Evolutionary conservation across 2,797 vertebrate species (phyloP).

Genomic region (Parauchenoglanis ngamensis): DNA sequence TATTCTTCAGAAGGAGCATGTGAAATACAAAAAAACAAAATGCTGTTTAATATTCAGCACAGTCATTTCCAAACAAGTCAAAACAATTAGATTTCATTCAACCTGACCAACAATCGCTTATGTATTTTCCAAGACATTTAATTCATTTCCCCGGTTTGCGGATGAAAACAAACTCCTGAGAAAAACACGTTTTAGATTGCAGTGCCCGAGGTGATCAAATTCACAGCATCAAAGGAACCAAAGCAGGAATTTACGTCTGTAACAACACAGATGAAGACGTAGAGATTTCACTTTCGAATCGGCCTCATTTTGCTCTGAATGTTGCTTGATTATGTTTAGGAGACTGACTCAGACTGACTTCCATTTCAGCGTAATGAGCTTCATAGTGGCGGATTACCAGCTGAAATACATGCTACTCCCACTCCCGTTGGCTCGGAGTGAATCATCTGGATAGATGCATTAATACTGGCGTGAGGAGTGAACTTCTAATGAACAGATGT

Average conservation of each 20-base stretch:
- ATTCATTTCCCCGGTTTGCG: constrained; percentile 26
- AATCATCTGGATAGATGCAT: background rate
- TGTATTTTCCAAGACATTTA: constrained; percentile 40
- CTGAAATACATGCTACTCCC: background rate
- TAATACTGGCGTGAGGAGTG: background rate
- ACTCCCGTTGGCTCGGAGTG: background rate
- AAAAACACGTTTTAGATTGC: constrained; percentile 39
- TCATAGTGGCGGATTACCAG: constrained; percentile 29
- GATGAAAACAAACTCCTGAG: constrained; percentile 50
- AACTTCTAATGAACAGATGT: background rate
- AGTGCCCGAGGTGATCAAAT: constrained; percentile 37
- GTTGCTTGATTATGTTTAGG: constrained; percentile 41
- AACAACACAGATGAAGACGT: constrained; percentile 29
- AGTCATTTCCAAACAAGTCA: constrained; percentile 30
- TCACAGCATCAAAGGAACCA: constrained; percentile 49
- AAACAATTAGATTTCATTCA: constrained; percentile 47
- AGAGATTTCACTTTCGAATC: constrained; percentile 46
- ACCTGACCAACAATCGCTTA: constrained; percentile 24
- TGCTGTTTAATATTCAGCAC: constrained; percentile 44
- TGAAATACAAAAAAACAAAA: constrained; percentile 11
- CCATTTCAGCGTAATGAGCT: constrained; percentile 29
- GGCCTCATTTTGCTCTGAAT: constrained; percentile 36
- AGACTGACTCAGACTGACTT: constrained; percentile 19
- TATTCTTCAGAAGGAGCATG: background rate
- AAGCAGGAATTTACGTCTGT: constrained; percentile 34